Evolutionary conservation across 2,888 invertebrate species (phyloP), one percentile per base, ranked within the genome.

Genomic region (Torymus texanus): DNA sequence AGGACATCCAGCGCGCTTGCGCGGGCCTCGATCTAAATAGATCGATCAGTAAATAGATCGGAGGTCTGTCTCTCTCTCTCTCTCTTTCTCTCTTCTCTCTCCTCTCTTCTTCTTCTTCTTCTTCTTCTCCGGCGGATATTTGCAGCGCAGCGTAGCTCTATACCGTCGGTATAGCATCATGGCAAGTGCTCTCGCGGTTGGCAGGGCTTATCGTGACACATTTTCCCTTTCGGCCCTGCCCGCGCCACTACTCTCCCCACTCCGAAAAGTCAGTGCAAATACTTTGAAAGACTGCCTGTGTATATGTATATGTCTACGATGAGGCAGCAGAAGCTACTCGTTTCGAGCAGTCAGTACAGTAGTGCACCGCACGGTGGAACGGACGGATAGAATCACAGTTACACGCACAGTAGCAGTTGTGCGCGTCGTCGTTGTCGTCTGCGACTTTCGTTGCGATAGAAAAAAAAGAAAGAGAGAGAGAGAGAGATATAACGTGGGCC

Each of bases 1-100:
- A 41, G 41, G 41, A 41, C 41, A 41, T 41, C 41, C 41, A 41
- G 41, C 41, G 41, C 41, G 41, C 41, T 41, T 41, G 41, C 41
- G 41, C 41, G 41, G 41, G 87, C 86, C 86, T 87, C 87, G 87
- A 87, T 88, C 88, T 84, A 90, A 90, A 89, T 90, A 89, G 89
- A 90, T 89, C 87, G 88, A 89, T 88, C 88, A 88, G 88, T 87
- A 90, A 90, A 89, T 90, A 89, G 89, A 89, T 86, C 87, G 85
- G 85, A 88, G 88, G 50, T 56, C 58, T 51, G 16, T 21, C 61
- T 75, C 66, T 29, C 8, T 55, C 66, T 58, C 56, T 21, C 56
- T 56, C 29, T 16, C 14, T 77, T 78, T 78, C 72, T 77, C 79
- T 77, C 75, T 0, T 78, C 80, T 77, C 75, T 0, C 50, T 29